Evolutionary conservation across 2,113 vertebrate genomes (phyloP).

Genomic region (Nipponia nippon): DNA sequence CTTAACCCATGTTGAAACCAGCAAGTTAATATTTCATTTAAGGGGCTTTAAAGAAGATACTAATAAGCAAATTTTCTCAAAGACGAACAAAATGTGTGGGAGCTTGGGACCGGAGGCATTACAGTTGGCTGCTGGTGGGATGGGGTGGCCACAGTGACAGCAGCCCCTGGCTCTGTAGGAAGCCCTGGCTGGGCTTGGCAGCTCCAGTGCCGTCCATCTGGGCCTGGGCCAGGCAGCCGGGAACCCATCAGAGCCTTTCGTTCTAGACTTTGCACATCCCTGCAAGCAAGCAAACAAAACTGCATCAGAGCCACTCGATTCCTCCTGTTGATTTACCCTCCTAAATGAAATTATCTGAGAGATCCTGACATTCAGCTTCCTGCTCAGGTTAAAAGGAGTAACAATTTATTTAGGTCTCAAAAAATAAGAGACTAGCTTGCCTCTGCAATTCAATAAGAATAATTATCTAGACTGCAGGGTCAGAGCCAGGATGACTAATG

Average conservation of each 20-base stretch:
- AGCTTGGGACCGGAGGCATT: neutral
- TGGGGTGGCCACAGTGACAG: neutral
- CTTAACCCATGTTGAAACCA: neutral
- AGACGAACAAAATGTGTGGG: neutral
- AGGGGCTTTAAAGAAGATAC: neutral
- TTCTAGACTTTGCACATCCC: neutral
- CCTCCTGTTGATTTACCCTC: conserved; percentile 11
- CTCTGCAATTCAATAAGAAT: conserved; percentile 31
- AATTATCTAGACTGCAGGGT: conserved; percentile 53
- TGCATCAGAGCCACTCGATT: neutral
- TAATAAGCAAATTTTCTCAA: neutral
- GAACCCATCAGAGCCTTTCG: neutral
- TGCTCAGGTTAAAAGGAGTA: conserved; percentile 27
- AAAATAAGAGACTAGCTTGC: conserved; percentile 28
- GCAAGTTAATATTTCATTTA: neutral
- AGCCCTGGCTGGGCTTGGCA: neutral
- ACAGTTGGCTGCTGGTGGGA: neutral
- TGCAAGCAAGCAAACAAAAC: neutral
- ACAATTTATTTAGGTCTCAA: conserved; percentile 45
- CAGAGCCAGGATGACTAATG: conserved; percentile 64
- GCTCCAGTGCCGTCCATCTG: neutral
- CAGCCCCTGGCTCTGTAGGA: neutral
- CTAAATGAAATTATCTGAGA: conserved; percentile 37
- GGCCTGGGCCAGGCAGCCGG: neutral
- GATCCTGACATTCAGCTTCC: conserved; percentile 27